These are phyloP conservation scores for Scalopus aquaticus DNA, from an alignment of 2,113 vertebrate genomes.

Conservation along the genomic window DNA sequence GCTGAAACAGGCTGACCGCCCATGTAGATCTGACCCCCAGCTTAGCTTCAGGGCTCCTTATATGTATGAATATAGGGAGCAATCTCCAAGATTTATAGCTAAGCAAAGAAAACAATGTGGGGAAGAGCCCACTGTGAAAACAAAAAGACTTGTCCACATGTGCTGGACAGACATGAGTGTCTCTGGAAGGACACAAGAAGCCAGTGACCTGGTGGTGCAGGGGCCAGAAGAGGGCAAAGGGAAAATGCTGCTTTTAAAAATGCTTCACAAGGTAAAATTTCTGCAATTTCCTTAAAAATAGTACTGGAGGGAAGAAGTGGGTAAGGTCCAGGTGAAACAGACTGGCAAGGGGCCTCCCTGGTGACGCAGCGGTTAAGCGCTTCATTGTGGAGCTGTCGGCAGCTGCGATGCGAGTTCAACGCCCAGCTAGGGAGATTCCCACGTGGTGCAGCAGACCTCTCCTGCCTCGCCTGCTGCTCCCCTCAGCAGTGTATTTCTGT, in stretches of 20 bases:
- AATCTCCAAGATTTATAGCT: neutral
- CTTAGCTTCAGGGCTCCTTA: neutral
- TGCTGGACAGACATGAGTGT: neutral
- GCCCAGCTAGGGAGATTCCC: too few relatives aligned
- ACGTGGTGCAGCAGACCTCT: too few relatives aligned
- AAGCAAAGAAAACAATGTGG: neutral
- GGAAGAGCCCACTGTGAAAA: neutral
- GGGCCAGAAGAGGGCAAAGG: neutral
- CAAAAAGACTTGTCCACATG: neutral
- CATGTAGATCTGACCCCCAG: neutral
- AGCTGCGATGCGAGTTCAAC: too few relatives aligned
- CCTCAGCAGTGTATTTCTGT: too few relatives aligned
- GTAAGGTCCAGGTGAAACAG: neutral
- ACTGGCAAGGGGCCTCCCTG: neutral
- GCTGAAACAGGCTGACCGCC: neutral
- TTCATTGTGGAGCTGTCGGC: too few relatives aligned
- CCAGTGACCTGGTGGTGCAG: neutral
- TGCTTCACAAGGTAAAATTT: neutral
- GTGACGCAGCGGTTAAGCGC: too few relatives aligned
- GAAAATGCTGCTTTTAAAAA: neutral
- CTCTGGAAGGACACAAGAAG: neutral
- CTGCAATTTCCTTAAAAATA: slow-evolving; percentile 9
- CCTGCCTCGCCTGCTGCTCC: too few relatives aligned
- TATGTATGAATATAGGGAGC: neutral
- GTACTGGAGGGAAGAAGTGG: neutral